phyloP scores from a whole-genome alignment of 2,113 vertebrate genomes.

The Chaenogobius annularis region DNA sequence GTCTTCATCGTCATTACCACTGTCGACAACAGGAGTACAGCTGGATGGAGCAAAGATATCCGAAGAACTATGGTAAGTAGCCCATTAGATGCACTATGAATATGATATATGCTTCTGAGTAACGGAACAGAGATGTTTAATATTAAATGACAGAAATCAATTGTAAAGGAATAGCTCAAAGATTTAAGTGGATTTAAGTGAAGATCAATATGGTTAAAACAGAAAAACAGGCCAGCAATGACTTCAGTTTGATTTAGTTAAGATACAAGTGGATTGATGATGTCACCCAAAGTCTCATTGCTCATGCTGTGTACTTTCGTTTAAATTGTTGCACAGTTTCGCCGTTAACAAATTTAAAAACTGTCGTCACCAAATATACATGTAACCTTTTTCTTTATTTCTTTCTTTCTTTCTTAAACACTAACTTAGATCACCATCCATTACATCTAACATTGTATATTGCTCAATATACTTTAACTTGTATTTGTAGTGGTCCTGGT shows the following conservation, averaged over 20 bases:
- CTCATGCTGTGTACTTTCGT: no score
- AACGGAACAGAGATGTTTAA: background rate
- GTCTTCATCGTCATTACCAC: slow-evolving; percentile 40
- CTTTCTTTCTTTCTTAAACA: no score
- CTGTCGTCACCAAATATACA: no score
- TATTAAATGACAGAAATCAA: background rate
- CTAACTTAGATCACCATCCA: no score
- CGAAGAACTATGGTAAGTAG: slow-evolving; percentile 53
- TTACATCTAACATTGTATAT: no score
- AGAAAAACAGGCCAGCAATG: background rate
- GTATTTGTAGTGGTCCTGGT: no score
- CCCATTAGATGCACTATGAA: background rate
- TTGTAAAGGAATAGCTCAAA: background rate
- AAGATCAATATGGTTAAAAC: background rate
- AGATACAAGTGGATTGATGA: slow-evolving; percentile 49
- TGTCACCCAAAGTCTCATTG: slow-evolving; percentile 30
- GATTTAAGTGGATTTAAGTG: background rate
- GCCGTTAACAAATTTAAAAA: no score
- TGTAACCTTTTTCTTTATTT: no score
- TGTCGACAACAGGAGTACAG: slow-evolving; percentile 18
- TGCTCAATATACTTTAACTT: no score
- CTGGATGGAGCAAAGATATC: slow-evolving; percentile 39
- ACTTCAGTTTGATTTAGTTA: background rate
- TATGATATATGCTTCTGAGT: background rate
- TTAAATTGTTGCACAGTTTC: no score